These are phyloP conservation scores for Papilio aristodemus DNA, from an alignment of 1,140 invertebrate species.

Conservation along the genomic window DNA sequence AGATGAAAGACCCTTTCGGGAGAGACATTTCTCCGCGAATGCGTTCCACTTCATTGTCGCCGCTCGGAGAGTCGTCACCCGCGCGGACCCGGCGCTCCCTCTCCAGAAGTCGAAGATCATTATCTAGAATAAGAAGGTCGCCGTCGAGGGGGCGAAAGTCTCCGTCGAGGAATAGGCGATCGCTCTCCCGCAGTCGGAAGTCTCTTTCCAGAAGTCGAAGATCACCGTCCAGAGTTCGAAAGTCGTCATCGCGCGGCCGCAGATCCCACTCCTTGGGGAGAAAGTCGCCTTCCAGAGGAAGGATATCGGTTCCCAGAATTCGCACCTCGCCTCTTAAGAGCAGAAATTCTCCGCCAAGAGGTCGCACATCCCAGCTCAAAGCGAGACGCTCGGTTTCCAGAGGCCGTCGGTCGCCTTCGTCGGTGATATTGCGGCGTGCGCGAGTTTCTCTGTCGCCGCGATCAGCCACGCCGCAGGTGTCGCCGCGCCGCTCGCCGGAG, in stretches of 20 bases:
- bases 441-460: constrained; percentile 42
- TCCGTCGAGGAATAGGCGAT: constrained; percentile 9
- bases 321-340: constrained; percentile 34
- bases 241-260: constrained; percentile 10
- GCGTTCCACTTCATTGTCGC: constrained; percentile 49
- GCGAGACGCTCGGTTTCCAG: constrained; percentile 42
- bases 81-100: constrained; percentile 13
- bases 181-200: constrained; percentile 2
- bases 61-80: constrained; percentile 36
- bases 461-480: constrained; percentile 26
- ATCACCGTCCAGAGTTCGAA: constrained; percentile 11
- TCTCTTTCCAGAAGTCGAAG: constrained; percentile 3
- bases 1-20: constrained; percentile 89
- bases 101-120: constrained; percentile 18
- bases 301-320: constrained; percentile 34
- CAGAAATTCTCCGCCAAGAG: constrained; percentile 27
- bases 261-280: neutral
- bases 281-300: constrained; percentile 33
- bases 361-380: constrained; percentile 36
- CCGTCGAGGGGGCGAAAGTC: constrained; percentile 11
- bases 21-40: constrained; percentile 82
- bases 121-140: neutral
- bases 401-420: constrained; percentile 37
- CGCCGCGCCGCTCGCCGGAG: constrained; percentile 44
- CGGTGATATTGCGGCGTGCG: neutral